Base-by-base conservation (phyloP, 2,888 invertebrate genomes). In the Dryadula phaetusa region DNA sequence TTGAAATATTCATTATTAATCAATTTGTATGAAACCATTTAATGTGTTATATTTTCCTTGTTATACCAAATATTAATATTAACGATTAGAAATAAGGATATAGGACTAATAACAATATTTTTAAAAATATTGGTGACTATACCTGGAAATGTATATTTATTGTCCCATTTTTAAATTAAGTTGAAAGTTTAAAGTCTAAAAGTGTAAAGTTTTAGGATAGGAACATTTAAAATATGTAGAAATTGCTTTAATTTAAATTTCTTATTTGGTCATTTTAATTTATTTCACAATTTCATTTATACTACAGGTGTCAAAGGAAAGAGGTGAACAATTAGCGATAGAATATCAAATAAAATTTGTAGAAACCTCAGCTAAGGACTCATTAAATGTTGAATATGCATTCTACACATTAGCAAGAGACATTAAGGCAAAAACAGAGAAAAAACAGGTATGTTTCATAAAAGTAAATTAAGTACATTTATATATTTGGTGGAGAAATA, bases 311-410 rank as follows among this genome's bases (percentile, higher is more conserved):
- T 97, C 98, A 71, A 98, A 97, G 91, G 99, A 99, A 86, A 94
- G 98, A 80, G 99, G 99, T 62, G 99, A 99, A 93, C 97, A 98
- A 93, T 94, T 99, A 88, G 99, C 99, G 70, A 95, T 98, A 82
- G 99, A 99, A 92, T 99, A 99, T 94, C 98, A 98, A 82, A 99
- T 99, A 79, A 98, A 98, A 93, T 99, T 99, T 93, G 97, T 99
- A 95, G 99, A 99, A 93, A 99, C 99, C 62, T 99, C 99, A 77
- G 99, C 99, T 64, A 99, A 99, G 93, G 97, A 98, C 75, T 98
- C 98, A 86, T 96, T 98, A 87, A 98, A 99, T 88, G 99, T 99
- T 56, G 99, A 99, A 91, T 98, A 98, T 80, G 99, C 99, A 66
- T 99, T 99, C 93, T 98, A 98, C 89, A 98, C 98, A 71, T 94